Evolutionary conservation across 2,113 vertebrate genomes (phyloP), one percentile per base, ranked within the genome.

Genomic region (Trichomycterus rosablanca): DNA sequence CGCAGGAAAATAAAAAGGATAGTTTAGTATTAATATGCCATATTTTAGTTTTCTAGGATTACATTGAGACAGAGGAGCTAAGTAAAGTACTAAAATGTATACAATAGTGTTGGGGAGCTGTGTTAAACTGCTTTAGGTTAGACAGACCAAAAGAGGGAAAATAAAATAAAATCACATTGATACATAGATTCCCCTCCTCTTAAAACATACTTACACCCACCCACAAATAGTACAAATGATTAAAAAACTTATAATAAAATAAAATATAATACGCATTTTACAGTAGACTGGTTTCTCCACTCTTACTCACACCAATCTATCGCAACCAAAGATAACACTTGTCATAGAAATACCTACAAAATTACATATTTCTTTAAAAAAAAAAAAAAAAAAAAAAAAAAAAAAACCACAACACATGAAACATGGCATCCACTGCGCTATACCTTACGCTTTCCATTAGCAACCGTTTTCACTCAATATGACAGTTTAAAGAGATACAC

Each of bases 201-300:
- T 81, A 83, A 78, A 80, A 74, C 76, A 60, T 76, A 68, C 43
- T 48, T 48, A 68, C 73, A 64, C 80, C 80, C 77, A 68, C 74
- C 79, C 77, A 44, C 66, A 81, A 77, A 82, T 77, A 85, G 78
- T 78, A 79, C 83, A 79, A 73, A 80, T 70, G 66, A 84, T 74
- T 51, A 60, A 74, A 81, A 80, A 78, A 62, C 75, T 45, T 59
- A 71, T 75, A 78, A 70, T 78, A 80, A 81, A 83, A 85, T 86
- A 84, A 87, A 87, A 87, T 87, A 86, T 82, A 84, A 84, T 87
- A 84, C 75, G 76, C 80, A 84, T 83, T 87, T 78, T 87, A 87
- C 86, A 87, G 79, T 85, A 86, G 81, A 76, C 63, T 67, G 65
- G 62, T 68, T 74, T 76, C 77, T 78, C 77, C 76, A 60, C 59